Percentiles rank a stretch among this genome's conserved stretches.
Evolutionary conservation across 1,140 invertebrate species (phyloP).

Genomic region (Penaeus indicus): DNA sequence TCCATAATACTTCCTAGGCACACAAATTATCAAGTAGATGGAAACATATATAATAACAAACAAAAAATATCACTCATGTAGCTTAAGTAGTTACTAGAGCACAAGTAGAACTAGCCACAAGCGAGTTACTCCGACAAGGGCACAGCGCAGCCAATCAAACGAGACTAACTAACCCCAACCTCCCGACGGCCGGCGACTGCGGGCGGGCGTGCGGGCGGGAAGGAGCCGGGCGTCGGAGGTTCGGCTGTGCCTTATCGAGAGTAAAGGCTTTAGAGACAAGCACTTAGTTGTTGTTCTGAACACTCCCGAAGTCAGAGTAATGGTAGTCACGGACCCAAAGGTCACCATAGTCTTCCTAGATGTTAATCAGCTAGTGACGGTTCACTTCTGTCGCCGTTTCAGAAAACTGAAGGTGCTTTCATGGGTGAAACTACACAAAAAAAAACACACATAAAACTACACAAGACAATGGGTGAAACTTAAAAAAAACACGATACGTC

Average conservation of each 20-base stretch:
- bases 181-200: no score
- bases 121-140: no score
- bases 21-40: constrained; percentile 38
- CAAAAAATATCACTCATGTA: constrained; percentile 42
- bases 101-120: constrained; percentile 28
- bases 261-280: background rate
- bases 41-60: constrained; percentile 14
- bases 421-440: background rate
- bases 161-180: no score
- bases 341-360: constrained; percentile 55
- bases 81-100: constrained; percentile 49
- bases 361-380: constrained; percentile 50
- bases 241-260: background rate
- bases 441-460: no score
- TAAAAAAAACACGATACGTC: no score
- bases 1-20: constrained; percentile 44
- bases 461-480: no score
- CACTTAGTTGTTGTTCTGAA: constrained; percentile 18
- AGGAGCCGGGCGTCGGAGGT: background rate
- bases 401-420: constrained; percentile 31
- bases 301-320: constrained; percentile 17
- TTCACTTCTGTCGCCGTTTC: constrained; percentile 27
- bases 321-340: background rate
- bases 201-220: background rate
- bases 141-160: no score